These are phyloP conservation scores for Danio aesculapii DNA, from an alignment of 2,797 vertebrate genomes.

Conservation along the genomic window DNA sequence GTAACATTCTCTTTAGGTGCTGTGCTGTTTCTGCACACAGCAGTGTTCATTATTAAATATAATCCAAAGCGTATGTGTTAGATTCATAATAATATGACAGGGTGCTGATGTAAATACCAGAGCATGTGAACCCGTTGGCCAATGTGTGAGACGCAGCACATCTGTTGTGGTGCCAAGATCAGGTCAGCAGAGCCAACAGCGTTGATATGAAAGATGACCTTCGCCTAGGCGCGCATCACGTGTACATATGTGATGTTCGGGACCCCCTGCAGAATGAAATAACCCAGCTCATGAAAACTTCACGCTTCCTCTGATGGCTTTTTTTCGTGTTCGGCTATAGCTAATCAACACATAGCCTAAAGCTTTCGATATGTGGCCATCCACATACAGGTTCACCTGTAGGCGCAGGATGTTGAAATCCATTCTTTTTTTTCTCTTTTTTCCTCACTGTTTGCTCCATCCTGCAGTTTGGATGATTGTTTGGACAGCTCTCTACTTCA, in stretches of 20 bases:
- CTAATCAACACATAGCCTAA: slow-evolving; percentile 28
- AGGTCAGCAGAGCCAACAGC: slow-evolving; percentile 24
- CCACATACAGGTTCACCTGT: background rate
- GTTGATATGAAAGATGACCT: slow-evolving; percentile 46
- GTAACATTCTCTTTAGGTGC: no score
- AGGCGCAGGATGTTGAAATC: background rate
- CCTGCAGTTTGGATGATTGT: slow-evolving; percentile 65
- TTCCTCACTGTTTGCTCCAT: slow-evolving; percentile 62
- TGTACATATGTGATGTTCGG: slow-evolving; percentile 8
- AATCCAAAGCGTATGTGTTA: background rate
- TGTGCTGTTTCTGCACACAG: background rate
- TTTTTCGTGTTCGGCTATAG: background rate
- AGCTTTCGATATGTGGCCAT: background rate
- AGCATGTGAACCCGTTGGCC: background rate
- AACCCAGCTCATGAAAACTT: slow-evolving; percentile 1
- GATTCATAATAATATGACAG: background rate
- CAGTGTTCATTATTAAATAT: background rate
- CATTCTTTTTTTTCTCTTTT: background rate
- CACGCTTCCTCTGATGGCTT: slow-evolving; percentile 14
- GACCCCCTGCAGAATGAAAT: background rate
- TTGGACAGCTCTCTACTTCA: slow-evolving; percentile 62
- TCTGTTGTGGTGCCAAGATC: slow-evolving; percentile 21
- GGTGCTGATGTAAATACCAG: background rate
- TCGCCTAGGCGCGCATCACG: slow-evolving; percentile 2
- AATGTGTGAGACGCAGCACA: slow-evolving; percentile 23